Base-by-base conservation (phyloP, 1,140 invertebrate genomes). In the Planococcus citri region DNA sequence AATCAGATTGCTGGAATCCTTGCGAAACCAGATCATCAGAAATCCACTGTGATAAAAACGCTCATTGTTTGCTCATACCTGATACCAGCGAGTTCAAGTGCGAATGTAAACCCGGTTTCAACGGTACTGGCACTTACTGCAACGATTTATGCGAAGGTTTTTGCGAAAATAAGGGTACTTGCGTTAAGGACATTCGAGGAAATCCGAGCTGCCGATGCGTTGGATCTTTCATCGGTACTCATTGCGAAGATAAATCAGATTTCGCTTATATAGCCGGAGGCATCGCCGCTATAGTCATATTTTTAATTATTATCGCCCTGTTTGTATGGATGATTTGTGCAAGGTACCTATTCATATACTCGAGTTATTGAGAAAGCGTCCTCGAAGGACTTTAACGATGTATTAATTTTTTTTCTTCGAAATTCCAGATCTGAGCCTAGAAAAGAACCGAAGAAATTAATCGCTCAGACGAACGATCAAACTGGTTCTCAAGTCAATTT, bases 241-340 rank as follows among this genome's bases (percentile, higher is more conserved):
- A 89, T 71, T 95, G 92, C 75, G 84, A 88, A 3, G 90, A 93
- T 74, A 95, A 95, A 77, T 94, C 91, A 0, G 91, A 95, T 75
- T 95, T 96, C 78, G 92, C 93, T 3, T 96, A 95, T 78, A 94
- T 95, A 71, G 92, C 92, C 22, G 91, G 92, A 12, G 93, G 94
- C 20, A 94, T 95, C 72, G 91, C 93, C 25, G 91, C 90, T 20
- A 89, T 90, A 14, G 92, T 95, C 22, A 89, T 94, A 71, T 87
- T 95, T 74, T 88, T 95, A 71, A 95, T 96, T 72, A 86, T 96
- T 74, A 86, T 95, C 70, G 91, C 94, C 3, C 82, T 96, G 38
- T 85, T 96, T 17, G 91, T 96, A 68, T 96, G 94, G 93, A 96
- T 96, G 94, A 96, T 96, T 75, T 96, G 94, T 78, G 92, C 92